Base-by-base conservation (phyloP, 2,888 invertebrate genomes). In the Eurytoma adleriae region DNA sequence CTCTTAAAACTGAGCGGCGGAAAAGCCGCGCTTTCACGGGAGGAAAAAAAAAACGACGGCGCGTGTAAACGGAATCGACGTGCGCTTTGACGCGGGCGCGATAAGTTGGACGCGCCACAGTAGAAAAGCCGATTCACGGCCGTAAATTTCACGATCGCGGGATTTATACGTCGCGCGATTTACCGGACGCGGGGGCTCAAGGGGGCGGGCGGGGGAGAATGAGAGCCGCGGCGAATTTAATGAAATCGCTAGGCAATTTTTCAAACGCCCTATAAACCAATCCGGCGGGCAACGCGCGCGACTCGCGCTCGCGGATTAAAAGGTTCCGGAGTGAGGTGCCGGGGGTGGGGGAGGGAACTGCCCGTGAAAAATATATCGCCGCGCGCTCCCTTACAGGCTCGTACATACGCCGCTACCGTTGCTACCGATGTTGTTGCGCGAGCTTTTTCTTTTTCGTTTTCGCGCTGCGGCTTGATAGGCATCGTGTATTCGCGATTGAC, bases 131-230 rank as follows among this genome's bases (percentile, higher is more conserved):
- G 84, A 85, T 85, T 86, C 84, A 79, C 68, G 85, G 83, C 84
- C 83, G 84, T 88, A 86, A 86, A 87, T 88, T 87, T 85, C 82
- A 82, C 85, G 84, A 85, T 86, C 84, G 87, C 83, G 83, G 85
- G 87, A 89, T 87, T 89, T 87, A 85, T 78, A 79, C 64, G 74
- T 61, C 61, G 78, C 61, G 76, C 48, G 62, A 52, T 54, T 24
- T 50, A 52, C 71, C n/a, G 52, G 18, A 74, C 71, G 56, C 57
- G 59, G 77, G 50, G 18, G 72, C 66, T 52, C 27, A 20, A 61
- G 70, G 54, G 24, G 56, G 62, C 71, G 57, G 20, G 56, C 27
- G 61, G 20, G 69, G 67, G 69, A 67, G 68, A 30, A 59, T 18
- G 69, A 48, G 40, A 81, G 74, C 74, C 85, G 84, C 81, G 81